Base-by-base conservation (phyloP, 2,797 vertebrate genomes). In the Ctenochaetus hawaiiensis region DNA sequence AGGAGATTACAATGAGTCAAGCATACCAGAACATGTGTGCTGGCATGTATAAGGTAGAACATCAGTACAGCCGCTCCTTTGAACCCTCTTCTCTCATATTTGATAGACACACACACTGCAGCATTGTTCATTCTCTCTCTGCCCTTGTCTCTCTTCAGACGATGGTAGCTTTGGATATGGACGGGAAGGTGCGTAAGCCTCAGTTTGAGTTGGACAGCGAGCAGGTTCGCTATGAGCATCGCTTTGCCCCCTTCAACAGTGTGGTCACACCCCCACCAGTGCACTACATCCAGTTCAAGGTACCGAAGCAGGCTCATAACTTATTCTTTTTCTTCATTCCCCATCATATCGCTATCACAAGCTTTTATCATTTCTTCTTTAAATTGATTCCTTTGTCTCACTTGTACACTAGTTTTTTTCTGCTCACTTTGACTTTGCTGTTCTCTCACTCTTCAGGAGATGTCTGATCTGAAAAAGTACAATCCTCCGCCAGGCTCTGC, bases 11-110 rank as follows among this genome's bases (percentile, higher is more conserved):
- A 41, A 97, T 99, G 97, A 99, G 97, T 91, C 98, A 99, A 82
- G 98, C 97, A 0, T 99, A 99, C 91, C 98, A 99, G 95, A 99
- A 99, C 87, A 99, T 99, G 98, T 99, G 98, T 74, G 98, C 98
- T 75, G 98, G 98, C 80, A 99, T 99, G 98, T 99, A 99, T 91
- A 99, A 99, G 96, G 98, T 99, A 93, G 60, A 47, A 53, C n/a
- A 34, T 6, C 10, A 20, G 6, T 23, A 26, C n/a, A 60, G 16
- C 44, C 0, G 0, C n/a, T 48, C 6, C 23, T 12, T 34, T 34
- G 6, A 34, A 34, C 30, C 30, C 30, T 6, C 30, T 34, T 1
- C 30, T 34, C 30, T 34, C 30, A 6, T 34, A 34, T 34, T 49
- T 30, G 7, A 57, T 20, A 52, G 13, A 13, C 30, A 41, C 17